These are phyloP conservation scores for Montipora efflorescens DNA, from an alignment of 64 coral and sea anemone genomes.

Conservation along the genomic window DNA sequence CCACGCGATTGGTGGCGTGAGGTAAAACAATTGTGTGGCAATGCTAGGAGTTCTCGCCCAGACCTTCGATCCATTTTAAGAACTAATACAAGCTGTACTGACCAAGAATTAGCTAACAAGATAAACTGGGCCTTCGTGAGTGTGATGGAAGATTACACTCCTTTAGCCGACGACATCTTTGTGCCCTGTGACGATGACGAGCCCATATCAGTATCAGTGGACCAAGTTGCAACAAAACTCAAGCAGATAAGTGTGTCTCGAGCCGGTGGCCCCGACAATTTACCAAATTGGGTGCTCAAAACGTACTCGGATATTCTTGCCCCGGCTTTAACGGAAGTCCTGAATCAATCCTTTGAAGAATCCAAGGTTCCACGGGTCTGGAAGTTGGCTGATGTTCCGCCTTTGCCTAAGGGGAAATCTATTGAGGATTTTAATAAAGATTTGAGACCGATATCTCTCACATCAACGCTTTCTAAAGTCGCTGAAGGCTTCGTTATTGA, in stretches of 20 bases:
- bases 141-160: conserved; percentile 18
- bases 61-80: no score
- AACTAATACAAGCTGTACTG: no score
- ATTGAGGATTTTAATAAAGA: background rate
- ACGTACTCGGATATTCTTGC: background rate
- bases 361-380: conserved; percentile 3
- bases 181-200: conserved; percentile 34
- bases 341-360: conserved; percentile 13
- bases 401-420: background rate
- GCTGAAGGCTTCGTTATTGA: conserved; percentile 26
- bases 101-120: no score
- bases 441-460: conserved; percentile 15
- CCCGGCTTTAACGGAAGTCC: background rate
- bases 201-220: conserved; percentile 10
- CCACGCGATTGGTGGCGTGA: no score
- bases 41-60: no score
- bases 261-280: conserved; percentile 10
- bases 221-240: conserved; percentile 2
- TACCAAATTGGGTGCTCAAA: conserved; percentile 25
- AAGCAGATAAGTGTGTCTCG: background rate
- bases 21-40: no score
- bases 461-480: conserved; percentile 2
- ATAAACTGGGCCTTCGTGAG: no score
- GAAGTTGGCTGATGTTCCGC: conserved; percentile 23
- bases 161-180: background rate